Evolutionary conservation across 2,888 invertebrate species (phyloP).

Genomic region (Aspidiotus destructor): DNA sequence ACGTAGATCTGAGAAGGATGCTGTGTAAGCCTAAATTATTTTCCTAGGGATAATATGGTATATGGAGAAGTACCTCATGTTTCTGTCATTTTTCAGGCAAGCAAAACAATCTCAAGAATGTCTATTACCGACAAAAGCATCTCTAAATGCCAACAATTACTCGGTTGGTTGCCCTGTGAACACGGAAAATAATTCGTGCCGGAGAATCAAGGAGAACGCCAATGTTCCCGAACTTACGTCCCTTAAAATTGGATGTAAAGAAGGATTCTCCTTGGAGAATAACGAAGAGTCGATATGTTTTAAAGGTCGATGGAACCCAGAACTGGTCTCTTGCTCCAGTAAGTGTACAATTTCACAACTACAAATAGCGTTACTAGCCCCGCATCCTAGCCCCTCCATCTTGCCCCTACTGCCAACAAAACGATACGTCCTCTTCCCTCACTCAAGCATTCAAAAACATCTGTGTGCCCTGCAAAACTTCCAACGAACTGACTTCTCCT

Average conservation of each 20-base stretch:
- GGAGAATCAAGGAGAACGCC: neutral
- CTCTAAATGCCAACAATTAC: neutral
- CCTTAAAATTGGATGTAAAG: neutral
- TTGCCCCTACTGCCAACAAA: too few species aligned
- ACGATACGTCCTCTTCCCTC: too few species aligned
- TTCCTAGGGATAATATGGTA: neutral
- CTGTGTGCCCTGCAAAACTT: too few species aligned
- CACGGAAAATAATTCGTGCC: neutral
- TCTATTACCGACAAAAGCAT: neutral
- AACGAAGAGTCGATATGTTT: neutral
- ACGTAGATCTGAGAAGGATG: neutral
- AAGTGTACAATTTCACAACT: too few species aligned
- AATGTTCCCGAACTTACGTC: neutral
- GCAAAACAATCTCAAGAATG: neutral
- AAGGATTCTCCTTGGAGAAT: neutral
- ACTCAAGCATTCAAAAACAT: too few species aligned
- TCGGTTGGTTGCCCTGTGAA: neutral
- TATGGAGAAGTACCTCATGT: neutral
- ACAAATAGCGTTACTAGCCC: too few species aligned
- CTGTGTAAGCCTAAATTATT: neutral
- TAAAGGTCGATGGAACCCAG: slow-evolving; percentile 1
- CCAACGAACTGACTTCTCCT: too few species aligned
- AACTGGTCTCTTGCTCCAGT: neutral
- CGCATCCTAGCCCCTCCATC: too few species aligned
- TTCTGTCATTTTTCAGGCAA: neutral